Conservation (phyloP, 2,113 vertebrate genomes). For the Gorsachius goisagi region DNA sequence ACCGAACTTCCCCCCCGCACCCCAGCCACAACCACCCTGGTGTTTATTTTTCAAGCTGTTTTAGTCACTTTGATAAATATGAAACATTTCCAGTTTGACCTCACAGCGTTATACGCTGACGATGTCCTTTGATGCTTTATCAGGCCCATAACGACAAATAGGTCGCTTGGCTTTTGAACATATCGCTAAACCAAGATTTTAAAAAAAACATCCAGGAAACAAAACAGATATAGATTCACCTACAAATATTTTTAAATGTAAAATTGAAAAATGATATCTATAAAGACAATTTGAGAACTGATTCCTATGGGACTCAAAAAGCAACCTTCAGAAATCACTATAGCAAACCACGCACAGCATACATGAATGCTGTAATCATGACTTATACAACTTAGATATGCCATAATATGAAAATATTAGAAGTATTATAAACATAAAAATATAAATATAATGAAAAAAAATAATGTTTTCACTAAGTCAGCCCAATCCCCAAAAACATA, state of each 20-base stretch:
- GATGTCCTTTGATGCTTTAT: background rate
- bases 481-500: background rate
- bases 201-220: background rate
- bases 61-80: background rate
- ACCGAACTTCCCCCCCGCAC: too few species aligned
- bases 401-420: too few species aligned
- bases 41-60: background rate
- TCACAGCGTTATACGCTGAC: accelerated
- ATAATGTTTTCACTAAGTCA: background rate
- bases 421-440: background rate
- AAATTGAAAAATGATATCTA: background rate
- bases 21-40: background rate
- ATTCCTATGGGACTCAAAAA: background rate
- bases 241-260: background rate
- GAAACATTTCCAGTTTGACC: background rate
- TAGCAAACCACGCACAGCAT: background rate
- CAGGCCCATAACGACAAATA: background rate
- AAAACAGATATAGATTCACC: background rate
- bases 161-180: background rate
- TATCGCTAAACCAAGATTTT: accelerated
- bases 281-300: background rate
- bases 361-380: background rate
- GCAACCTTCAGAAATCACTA: background rate
- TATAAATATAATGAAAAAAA: background rate
- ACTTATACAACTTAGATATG: too few species aligned